Conservation (phyloP, 2,888 invertebrate genomes). For the Drosophila monieri region DNA sequence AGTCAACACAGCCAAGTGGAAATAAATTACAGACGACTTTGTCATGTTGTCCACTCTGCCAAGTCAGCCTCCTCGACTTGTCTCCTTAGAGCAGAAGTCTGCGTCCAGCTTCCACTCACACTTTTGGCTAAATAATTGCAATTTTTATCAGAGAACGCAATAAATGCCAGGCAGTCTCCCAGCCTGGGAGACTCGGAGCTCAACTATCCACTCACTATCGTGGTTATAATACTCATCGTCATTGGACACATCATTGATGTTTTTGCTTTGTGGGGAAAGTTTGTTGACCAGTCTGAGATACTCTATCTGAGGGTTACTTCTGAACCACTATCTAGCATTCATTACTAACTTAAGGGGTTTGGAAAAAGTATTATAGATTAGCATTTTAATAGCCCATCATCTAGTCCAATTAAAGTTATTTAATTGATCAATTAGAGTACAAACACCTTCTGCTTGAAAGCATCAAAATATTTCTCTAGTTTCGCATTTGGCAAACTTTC, state of each 20-base stretch:
- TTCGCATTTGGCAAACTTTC: conserved; percentile 40
- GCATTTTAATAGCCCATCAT: not conserved
- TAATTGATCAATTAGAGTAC: not conserved
- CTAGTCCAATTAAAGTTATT: not conserved
- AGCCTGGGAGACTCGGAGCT: conserved; percentile 1
- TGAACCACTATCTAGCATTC: not conserved
- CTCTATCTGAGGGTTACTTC: not conserved
- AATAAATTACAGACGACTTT: conserved; percentile 76
- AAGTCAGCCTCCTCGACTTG: conserved; percentile 25
- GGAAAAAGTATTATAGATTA: not conserved
- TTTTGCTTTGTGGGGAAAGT: conserved; percentile 44
- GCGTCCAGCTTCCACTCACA: conserved; percentile 23
- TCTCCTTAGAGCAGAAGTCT: conserved; percentile 2
- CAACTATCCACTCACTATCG: conserved; percentile 46
- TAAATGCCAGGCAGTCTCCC: conserved; percentile 63
- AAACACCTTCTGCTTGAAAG: not conserved
- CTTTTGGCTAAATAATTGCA: conserved; percentile 76
- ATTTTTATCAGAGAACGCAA: conserved; percentile 72
- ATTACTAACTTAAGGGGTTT: not conserved
- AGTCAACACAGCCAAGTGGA: conserved; percentile 59
- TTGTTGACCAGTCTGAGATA: conserved; percentile 49
- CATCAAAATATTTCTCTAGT: not conserved
- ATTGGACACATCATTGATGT: conserved; percentile 65
- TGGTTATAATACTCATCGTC: conserved; percentile 66
- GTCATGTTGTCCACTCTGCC: conserved; percentile 64